phyloP scores from a whole-genome alignment of 92 coral and sea anemone genomes.

The Palythoa caribaeorum region DNA sequence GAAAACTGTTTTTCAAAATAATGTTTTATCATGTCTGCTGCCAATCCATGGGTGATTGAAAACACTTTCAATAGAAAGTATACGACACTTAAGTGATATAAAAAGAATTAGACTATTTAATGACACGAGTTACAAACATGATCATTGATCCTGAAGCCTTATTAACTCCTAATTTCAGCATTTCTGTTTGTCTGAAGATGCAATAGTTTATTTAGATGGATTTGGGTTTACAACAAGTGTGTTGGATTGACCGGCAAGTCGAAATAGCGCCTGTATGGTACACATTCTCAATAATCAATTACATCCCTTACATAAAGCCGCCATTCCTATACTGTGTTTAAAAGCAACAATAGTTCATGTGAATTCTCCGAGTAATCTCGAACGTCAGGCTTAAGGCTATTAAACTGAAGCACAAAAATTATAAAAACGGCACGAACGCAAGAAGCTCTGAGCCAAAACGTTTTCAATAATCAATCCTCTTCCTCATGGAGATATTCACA shows the following conservation, averaged over 20 bases:
- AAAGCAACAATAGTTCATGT: not conserved
- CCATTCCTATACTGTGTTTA: not conserved
- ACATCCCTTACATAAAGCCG: not conserved
- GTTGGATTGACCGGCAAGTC: not conserved
- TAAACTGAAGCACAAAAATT: conserved; percentile 18
- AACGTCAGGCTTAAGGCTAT: not conserved
- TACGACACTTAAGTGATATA: not conserved
- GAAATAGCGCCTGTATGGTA: conserved; percentile 3
- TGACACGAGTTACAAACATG: conserved; percentile 24
- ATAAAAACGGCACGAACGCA: not conserved
- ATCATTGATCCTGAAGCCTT: conserved; percentile 34
- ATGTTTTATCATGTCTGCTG: too few species aligned
- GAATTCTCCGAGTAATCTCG: not conserved
- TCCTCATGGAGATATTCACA: not conserved
- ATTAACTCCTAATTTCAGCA: not conserved
- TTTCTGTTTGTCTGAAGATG: conserved; percentile 8
- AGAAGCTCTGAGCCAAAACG: not conserved
- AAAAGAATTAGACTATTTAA: not conserved
- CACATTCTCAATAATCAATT: not conserved
- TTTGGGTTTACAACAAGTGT: conserved; percentile 1
- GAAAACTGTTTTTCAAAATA: too few species aligned
- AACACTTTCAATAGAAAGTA: too few species aligned
- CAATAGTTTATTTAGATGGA: conserved; percentile 27
- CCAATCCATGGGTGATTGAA: too few species aligned
- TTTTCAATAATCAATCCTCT: not conserved